phyloP scores from a whole-genome alignment of 2,888 invertebrate species.

The Cancer borealis region DNA sequence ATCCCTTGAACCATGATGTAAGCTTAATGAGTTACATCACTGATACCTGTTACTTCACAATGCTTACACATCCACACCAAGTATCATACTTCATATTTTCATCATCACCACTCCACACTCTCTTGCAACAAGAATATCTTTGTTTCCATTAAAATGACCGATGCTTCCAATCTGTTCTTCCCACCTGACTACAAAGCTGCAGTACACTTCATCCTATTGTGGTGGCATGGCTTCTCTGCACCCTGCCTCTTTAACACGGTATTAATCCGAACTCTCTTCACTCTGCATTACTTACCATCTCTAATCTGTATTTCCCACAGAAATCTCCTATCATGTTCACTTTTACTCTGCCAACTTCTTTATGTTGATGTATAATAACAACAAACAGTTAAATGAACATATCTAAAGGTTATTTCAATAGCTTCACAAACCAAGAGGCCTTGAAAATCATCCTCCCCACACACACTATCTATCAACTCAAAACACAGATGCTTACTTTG shows the following conservation, averaged over 20 bases:
- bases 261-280: background rate
- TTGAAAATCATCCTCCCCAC: background rate
- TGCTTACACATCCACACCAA: background rate
- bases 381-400: background rate
- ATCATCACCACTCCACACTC: background rate
- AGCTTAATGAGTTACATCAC: background rate
- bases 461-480: background rate
- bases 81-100: background rate
- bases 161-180: background rate
- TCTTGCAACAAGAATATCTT: background rate
- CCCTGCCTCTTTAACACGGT: background rate
- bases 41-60: background rate
- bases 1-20: background rate
- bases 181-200: background rate
- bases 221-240: background rate
- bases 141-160: background rate
- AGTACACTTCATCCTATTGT: background rate
- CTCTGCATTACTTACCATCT: background rate
- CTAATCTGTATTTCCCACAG: background rate
- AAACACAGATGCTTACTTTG: conserved; percentile 74
- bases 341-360: background rate
- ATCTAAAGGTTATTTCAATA: background rate
- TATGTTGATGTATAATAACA: background rate
- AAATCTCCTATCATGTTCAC: background rate
- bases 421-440: background rate